Conservation (phyloP, 2,113 vertebrate genomes). For the Cochlearius cochlearius region DNA sequence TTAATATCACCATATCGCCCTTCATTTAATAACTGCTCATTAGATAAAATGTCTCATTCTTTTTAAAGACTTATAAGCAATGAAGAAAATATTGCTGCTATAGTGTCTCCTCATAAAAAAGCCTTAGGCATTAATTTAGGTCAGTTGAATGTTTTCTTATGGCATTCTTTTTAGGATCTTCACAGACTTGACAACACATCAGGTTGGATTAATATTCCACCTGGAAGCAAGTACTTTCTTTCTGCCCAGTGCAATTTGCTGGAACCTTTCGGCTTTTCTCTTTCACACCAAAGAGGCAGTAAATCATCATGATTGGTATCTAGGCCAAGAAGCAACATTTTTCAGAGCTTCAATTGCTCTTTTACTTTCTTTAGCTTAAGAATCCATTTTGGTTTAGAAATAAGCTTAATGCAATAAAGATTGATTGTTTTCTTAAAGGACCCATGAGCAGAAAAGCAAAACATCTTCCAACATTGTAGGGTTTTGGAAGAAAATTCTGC, state of each 20-base stretch:
- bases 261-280: constrained; percentile 42
- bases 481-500: neutral
- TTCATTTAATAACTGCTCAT: constrained; percentile 33
- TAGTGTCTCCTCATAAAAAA: constrained; percentile 23
- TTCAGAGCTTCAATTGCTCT: constrained; percentile 57
- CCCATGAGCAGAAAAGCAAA: neutral
- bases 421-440: constrained; percentile 24
- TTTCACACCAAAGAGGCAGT: constrained; percentile 1
- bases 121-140: constrained; percentile 55
- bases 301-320: constrained; percentile 60
- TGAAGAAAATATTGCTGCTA: constrained; percentile 21
- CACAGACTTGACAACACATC: constrained; percentile 33
- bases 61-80: constrained; percentile 25
- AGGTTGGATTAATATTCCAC: constrained; percentile 53
- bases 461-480: neutral
- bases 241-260: constrained; percentile 47
- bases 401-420: neutral
- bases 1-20: neutral
- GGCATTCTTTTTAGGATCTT: constrained; percentile 37
- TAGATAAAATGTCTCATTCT: neutral
- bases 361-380: constrained; percentile 52
- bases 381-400: constrained; percentile 56
- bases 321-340: constrained; percentile 44
- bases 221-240: constrained; percentile 31
- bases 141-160: constrained; percentile 41